Base-by-base conservation (phyloP, 2,888 invertebrate genomes). In the Lycocerus yunnanus region DNA sequence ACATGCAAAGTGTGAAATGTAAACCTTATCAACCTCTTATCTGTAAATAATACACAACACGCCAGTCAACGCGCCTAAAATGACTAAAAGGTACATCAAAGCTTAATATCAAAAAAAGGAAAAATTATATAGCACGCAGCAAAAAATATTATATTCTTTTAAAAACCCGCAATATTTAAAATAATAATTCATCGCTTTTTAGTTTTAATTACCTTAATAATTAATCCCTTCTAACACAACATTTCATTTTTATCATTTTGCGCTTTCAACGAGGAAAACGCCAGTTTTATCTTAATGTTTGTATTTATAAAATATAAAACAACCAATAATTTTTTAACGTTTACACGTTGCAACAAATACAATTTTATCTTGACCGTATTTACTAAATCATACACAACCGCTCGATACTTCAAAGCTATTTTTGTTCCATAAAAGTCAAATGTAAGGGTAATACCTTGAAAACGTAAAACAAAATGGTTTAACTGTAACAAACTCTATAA, bases 401-500 rank as follows among this genome's bases (percentile, higher is more conserved):
- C 43, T 43, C 43, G 43, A 43, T 43, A 43, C 43, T 43, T 43
- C 43, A 43, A n/a, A 43, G 43, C 43, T 43, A 43, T 43, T 43
- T 43, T n/a, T 43, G 43, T 43, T 43, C 61, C 58, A 58, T 70
- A 70, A 70, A 15, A 65, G 65, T 16, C 20, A 65, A 14, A 61
- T 65, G 18, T 27, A 73, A 61, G 43, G 66, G 66, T 69, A 73
- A 68, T 73, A 59, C 73, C 66, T 16, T 16, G 66, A 43, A 63
- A 58, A 70, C 67, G 65, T 74, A 74, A 74, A 74, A 71, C 65
- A 68, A 75, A 75, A 75, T 69, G 69, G 71, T 60, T 59, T 75
- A 72, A 71, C 75, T 72, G 66, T 75, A 75, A 72, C 75, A 75
- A 71, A 75, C 71, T 65, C 71, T 13, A 69, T 75, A 75, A 75